Percentiles rank a stretch among this genome's conserved stretches.
Conservation (phyloP, 2,113 vertebrate species). For the Callospermophilus lateralis region DNA sequence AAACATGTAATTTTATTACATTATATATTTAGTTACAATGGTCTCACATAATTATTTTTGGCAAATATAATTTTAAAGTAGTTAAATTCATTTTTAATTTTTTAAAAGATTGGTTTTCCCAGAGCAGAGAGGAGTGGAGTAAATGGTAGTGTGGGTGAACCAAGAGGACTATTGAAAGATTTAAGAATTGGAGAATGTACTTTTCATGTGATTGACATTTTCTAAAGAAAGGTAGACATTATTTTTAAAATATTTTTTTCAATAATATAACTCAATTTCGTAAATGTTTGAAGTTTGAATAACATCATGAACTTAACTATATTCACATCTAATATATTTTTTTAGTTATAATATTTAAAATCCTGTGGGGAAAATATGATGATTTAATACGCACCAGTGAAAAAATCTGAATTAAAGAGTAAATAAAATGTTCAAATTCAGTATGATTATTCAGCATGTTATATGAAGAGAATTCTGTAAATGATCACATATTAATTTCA, state of each 20-base stretch:
- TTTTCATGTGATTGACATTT: not conserved
- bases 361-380: not conserved
- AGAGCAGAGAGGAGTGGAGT: not conserved
- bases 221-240: not conserved
- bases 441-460: not conserved
- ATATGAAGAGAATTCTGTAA: slow-evolving; percentile 1
- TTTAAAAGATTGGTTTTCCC: not conserved
- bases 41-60: not conserved
- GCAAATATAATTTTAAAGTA: not conserved
- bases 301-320: not conserved
- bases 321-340: slow-evolving; percentile 36
- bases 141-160: not conserved
- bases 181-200: not conserved
- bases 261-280: not conserved
- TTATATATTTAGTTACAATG: slow-evolving; percentile 3
- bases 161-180: not conserved
- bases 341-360: slow-evolving; percentile 2
- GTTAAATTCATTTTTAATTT: not conserved
- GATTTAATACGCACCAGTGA: not conserved
- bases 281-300: slow-evolving; percentile 17
- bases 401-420: slow-evolving; percentile 5
- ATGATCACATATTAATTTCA: slow-evolving; percentile 47
- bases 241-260: not conserved
- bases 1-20: not conserved
- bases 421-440: slow-evolving; percentile 57